Evolutionary conservation across 1,140 invertebrate species (phyloP), one percentile per base, ranked within the genome.

Genomic region (Potamilus streckersoni): DNA sequence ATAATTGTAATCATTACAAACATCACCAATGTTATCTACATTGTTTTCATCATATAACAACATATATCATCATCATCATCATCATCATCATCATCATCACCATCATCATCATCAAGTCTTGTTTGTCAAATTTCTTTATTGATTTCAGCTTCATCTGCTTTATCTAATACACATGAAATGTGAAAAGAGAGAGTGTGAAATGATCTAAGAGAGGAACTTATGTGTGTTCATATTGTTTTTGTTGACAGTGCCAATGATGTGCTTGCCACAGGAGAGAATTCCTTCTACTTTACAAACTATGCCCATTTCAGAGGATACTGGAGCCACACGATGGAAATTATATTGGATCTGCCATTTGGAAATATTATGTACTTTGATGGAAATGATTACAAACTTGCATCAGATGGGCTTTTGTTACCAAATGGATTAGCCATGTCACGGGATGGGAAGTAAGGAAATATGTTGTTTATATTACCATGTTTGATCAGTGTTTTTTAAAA

Each of bases 241-340:
- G 49, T 64, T 69, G 74, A 38, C 81, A 84, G 83, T 62, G 57
- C 82, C 19, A 84, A 86, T 74, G 82, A 82, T 79, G 79, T 86
- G 13, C 68, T 76, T 49, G 80, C 82, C 20, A 80, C 81, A 19
- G 79, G 83, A 38, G 76, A 80, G 14, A 76, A 84, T 67, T 82
- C 76, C 56, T 86, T 86, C 69, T 86, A 86, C 75, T 80, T 82
- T 27, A 84, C 80, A 13, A 86, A 85, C 76, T 80, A 69, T 70
- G 69, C 59, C 49, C 62, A 79, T 31, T 76, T 55, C 15, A 0
- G 13, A 23, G 20, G n/a, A 6, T 2, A 58, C 3, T 13, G 64
- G 17, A 56, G 57, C 23, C 16, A 15, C 0, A 2, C 62, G 8
- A 23, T 85, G 19, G 80, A 85, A 67, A 62, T 38, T 2, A 16